Conservation (phyloP, 2,888 invertebrate species). For the Drosophila vallismaia region DNA sequence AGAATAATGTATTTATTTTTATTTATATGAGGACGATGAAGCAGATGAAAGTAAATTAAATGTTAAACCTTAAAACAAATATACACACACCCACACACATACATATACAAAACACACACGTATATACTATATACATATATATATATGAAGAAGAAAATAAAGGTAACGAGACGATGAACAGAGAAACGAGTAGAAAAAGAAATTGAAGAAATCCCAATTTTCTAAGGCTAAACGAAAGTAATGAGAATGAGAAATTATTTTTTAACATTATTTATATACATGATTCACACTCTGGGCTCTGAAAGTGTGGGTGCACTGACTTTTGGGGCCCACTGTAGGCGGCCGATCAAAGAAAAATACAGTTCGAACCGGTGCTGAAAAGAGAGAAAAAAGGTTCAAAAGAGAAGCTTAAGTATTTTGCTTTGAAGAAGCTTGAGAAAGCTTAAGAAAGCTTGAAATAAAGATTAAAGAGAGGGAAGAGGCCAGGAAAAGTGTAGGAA, state of each 20-base stretch:
- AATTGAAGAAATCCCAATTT: slow-evolving; percentile 22
- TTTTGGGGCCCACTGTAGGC: slow-evolving; percentile 27
- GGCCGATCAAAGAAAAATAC: slow-evolving; percentile 31
- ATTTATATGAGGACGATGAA: slow-evolving; percentile 56
- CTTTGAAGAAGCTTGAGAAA: slow-evolving; percentile 5
- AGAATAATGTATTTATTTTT: slow-evolving; percentile 74
- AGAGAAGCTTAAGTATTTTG: background rate
- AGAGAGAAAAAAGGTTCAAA: background rate
- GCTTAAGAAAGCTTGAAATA: background rate
- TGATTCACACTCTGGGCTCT: slow-evolving; percentile 7
- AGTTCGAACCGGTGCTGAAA: slow-evolving; percentile 24
- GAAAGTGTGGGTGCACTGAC: slow-evolving; percentile 11
- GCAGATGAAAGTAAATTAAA: slow-evolving; percentile 73
- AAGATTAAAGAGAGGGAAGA: slow-evolving; percentile 5
- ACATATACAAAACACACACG: slow-evolving; percentile 41
- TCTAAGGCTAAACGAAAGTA: slow-evolving; percentile 27
- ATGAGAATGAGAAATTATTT: slow-evolving; percentile 26
- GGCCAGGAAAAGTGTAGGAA: slow-evolving; percentile 20
- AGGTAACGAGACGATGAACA: slow-evolving; percentile 22
- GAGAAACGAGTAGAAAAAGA: slow-evolving; percentile 11
- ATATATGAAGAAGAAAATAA: slow-evolving; percentile 31
- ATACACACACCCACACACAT: slow-evolving; percentile 53
- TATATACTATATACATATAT: slow-evolving; percentile 36
- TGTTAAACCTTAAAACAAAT: slow-evolving; percentile 76
- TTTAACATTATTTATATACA: slow-evolving; percentile 35